Base-by-base conservation (phyloP, 1,140 invertebrate species). In the Drosophila funebris region DNA sequence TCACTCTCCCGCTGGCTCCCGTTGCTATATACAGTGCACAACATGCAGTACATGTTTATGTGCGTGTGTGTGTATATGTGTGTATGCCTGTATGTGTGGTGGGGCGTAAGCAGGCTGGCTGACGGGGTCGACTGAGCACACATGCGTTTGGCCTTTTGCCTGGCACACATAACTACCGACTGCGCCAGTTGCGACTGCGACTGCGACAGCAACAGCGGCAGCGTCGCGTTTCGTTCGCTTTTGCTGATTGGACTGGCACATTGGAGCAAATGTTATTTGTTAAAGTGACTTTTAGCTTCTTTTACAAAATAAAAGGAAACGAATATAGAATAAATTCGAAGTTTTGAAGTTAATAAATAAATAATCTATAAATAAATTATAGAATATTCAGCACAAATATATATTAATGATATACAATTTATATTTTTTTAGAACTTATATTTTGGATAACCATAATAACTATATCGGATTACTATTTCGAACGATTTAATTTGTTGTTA, bases 71-170 rank as follows among this genome's bases (percentile, higher is more conserved):
- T 29, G 22, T 16, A 13, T 57, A 11, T 22, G 62, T 37, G 24
- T 29, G 22, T 16, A 13, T 57, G 8, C n/a, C 50, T 37, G 24
- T 24, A 13, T 52, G 53, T 37, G n/a, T 41, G 24, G n/a, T 22
- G 48, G 22, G 61, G 36, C 41, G 14, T 41, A 13, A 5, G 33
- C 33, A 37, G 62, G 36, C 54, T 70, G 56, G 62, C 63, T 73
- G 69, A 58, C 62, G 58, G 52, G 64, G 69, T 64, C 82, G 68
- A 66, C 68, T 66, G 68, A 66, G 68, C 73, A 73, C 75, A 85
- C 82, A 85, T 85, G 83, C 82, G 78, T 85, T 87, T 85, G 82
- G 83, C 78, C 82, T 85, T 85, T 85, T 85, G 82, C 82, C 82
- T 87, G 81, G 81, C 81, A 85, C 81, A 85, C 70, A 87, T 87